Evolutionary conservation across 1,140 invertebrate species (phyloP), one percentile per base, ranked within the genome.

Genomic region (Drosophila subobscura): DNA sequence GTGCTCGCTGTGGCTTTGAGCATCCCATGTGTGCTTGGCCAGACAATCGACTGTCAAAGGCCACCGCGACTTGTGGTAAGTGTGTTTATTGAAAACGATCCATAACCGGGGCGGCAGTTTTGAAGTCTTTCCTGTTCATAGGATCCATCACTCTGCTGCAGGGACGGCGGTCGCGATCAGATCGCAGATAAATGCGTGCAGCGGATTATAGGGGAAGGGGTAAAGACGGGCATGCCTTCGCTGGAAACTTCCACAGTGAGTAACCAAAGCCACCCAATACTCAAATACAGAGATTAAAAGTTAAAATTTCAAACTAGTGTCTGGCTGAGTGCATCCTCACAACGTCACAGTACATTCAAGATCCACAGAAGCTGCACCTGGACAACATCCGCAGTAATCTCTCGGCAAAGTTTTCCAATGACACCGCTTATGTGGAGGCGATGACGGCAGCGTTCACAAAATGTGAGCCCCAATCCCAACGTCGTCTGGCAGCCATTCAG

Each of bases 31-130:
- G 73, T 52, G 0, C 14, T 37, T 10, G 51, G 40, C 4, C 83
- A 86, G 47, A 65, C 68, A 16, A 91, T 91, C 10, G 81, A 91
- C 51, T 91, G 89, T n/a, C 81, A 88, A 55, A 67, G 81, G 22
- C 89, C 89, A 1, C 89, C 89, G 0, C 77, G 75, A 23, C 68
- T 90, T 33, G 85, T 91, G 42, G 89, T 90, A 65, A 63, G 84
- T 73, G 1, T 23, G 7, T 0, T 6, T 8, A 7, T 27, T 3
- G 10, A 12, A 27, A 27, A 6, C 4, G 8, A 45, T 45, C 7
- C n/a, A 4, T 27, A 12, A 1, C 1, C 33, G 1, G 45, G 3
- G 1, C 29, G 1, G 45, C 5, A 20, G 16, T 1, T 10, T 4
- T 10, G 5, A 46, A 40, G 23, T 55, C 8, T 56, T 14, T 20